These are phyloP conservation scores for Lasioglossum morio DNA, from an alignment of 2,888 invertebrate species.

Conservation along the genomic window DNA sequence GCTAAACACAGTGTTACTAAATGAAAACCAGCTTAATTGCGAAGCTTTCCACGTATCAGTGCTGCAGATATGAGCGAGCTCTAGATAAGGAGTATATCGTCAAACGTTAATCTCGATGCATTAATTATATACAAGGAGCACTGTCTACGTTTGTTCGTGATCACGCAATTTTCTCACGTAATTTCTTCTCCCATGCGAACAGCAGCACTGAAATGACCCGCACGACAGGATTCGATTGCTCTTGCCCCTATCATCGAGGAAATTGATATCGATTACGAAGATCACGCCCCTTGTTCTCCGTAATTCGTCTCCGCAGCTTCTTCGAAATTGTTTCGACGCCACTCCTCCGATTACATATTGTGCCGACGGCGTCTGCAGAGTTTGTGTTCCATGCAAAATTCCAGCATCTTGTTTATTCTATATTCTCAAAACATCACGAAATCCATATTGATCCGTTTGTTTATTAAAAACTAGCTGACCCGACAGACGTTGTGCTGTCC, in stretches of 20 bases:
- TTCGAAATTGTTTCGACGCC: background rate
- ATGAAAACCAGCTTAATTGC: too few species aligned
- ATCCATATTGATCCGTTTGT: too few species aligned
- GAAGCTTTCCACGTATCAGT: too few species aligned
- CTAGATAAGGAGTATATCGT: background rate
- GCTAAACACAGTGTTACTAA: too few species aligned
- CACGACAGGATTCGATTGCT: conserved; percentile 30
- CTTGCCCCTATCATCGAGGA: conserved; percentile 47
- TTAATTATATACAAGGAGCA: background rate
- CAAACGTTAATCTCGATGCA: background rate
- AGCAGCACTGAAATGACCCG: conserved; percentile 33
- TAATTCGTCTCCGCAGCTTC: background rate
- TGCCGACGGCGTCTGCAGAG: background rate
- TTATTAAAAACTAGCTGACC: too few species aligned
- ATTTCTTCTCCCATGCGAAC: background rate
- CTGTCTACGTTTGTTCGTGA: background rate
- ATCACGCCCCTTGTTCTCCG: background rate
- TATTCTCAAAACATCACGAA: too few species aligned
- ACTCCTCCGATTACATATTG: background rate
- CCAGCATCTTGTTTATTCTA: too few species aligned
- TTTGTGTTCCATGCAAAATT: background rate
- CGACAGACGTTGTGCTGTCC: too few species aligned
- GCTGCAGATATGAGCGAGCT: background rate
- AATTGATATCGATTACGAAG: conserved; percentile 46
- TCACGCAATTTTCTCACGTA: background rate